phyloP scores from a whole-genome alignment of 2,113 vertebrate species.

The Poicephalus gulielmi region DNA sequence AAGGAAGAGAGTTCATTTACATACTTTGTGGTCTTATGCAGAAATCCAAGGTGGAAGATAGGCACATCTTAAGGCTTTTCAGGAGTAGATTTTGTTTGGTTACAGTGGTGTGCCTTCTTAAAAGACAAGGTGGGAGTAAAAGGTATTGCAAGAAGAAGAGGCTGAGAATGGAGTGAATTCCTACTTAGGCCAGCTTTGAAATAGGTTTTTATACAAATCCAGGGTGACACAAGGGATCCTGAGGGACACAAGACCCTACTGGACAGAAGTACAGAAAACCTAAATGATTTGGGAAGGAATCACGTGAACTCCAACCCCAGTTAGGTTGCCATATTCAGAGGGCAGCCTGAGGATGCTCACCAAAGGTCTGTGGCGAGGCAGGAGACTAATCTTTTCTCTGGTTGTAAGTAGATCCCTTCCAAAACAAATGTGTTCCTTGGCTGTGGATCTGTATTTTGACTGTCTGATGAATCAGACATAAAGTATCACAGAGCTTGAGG shows the following conservation, averaged over 20 bases:
- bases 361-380: background rate
- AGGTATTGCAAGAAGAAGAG: background rate
- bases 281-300: background rate
- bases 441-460: background rate
- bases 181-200: background rate
- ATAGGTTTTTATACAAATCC: background rate
- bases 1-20: constrained; percentile 11
- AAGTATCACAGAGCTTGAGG: background rate
- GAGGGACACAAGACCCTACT: background rate
- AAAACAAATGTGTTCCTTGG: constrained; percentile 45
- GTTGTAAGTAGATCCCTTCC: background rate
- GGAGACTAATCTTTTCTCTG: constrained; percentile 29
- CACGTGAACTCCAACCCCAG: background rate
- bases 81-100: background rate
- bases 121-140: background rate
- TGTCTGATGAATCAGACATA: constrained; percentile 15
- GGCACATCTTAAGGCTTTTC: background rate
- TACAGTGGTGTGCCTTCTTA: background rate
- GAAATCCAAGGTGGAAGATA: background rate
- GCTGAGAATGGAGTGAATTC: background rate
- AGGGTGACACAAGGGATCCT: background rate
- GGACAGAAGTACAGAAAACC: background rate
- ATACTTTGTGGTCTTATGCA: background rate
- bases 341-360: background rate
- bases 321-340: background rate